These are phyloP conservation scores for Watsonalla binaria DNA, from an alignment of 2,888 invertebrate species.

Conservation along the genomic window DNA sequence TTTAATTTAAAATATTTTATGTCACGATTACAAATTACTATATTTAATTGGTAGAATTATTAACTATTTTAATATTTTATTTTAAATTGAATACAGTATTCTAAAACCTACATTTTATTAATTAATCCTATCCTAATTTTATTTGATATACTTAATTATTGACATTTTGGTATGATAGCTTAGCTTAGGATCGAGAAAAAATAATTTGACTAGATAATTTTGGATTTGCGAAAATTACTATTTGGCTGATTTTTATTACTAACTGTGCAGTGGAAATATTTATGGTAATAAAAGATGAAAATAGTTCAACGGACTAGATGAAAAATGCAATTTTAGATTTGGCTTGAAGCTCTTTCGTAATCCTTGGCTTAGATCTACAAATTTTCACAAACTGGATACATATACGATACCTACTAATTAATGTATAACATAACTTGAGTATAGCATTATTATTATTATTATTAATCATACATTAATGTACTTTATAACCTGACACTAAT, in stretches of 20 bases:
- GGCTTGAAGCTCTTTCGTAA: slow-evolving; percentile 14
- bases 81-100: neutral
- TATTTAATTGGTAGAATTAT: slow-evolving; percentile 52
- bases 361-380: slow-evolving; percentile 7
- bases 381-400: slow-evolving; percentile 4
- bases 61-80: too few relatives aligned
- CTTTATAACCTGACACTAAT: slow-evolving; percentile 64
- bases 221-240: slow-evolving; percentile 58
- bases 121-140: too few relatives aligned
- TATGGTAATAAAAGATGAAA: slow-evolving; percentile 24
- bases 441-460: slow-evolving; percentile 20
- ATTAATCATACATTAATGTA: slow-evolving; percentile 45
- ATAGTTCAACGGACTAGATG: slow-evolving; percentile 41
- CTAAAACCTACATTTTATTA: slow-evolving; percentile 19
- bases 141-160: slow-evolving; percentile 27
- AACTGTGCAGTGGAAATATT: slow-evolving; percentile 19
- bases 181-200: slow-evolving; percentile 55
- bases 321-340: slow-evolving; percentile 34
- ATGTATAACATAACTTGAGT: slow-evolving; percentile 12
- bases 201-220: slow-evolving; percentile 74
- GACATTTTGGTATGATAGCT: slow-evolving; percentile 65
- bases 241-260: slow-evolving; percentile 57
- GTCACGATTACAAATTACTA: slow-evolving; percentile 2
- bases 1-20: neutral
- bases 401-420: slow-evolving; percentile 2